phyloP scores from a whole-genome alignment of 2,888 invertebrate species.

The Meliscaeva auricollis region DNA sequence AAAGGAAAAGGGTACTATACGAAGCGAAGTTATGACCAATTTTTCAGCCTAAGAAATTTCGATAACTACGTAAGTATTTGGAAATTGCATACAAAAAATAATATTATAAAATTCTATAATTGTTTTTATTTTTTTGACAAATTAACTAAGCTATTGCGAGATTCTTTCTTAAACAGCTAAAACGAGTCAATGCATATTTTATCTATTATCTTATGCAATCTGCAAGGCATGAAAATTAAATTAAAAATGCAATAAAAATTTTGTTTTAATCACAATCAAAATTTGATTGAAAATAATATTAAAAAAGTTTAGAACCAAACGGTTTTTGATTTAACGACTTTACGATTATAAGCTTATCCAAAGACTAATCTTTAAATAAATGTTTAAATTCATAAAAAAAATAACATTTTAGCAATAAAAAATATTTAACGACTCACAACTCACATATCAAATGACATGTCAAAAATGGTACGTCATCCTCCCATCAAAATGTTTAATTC shows the following conservation, averaged over 20 bases:
- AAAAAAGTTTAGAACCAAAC: conserved; percentile 1
- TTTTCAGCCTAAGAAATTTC: too few relatives aligned
- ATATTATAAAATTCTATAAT: too few relatives aligned
- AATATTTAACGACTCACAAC: neutral
- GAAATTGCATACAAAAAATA: too few relatives aligned
- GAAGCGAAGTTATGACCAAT: too few relatives aligned
- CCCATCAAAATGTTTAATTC: neutral
- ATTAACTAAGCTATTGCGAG: too few relatives aligned
- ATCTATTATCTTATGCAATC: neutral
- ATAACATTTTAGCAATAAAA: conserved; percentile 3
- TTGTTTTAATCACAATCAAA: neutral
- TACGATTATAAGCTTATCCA: neutral
- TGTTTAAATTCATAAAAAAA: neutral
- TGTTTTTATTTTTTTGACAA: too few relatives aligned
- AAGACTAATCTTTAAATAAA: neutral
- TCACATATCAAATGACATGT: conserved; percentile 17
- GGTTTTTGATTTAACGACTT: neutral
- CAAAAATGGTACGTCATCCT: conserved; percentile 5
- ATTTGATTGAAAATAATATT: neutral
- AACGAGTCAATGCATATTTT: neutral
- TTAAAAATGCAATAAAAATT: neutral
- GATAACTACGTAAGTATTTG: too few relatives aligned
- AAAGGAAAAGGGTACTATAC: too few relatives aligned
- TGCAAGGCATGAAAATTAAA: neutral
- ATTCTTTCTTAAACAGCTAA: too few relatives aligned